Evolutionary conservation across 1,140 invertebrate genomes (phyloP).

Genomic region (Glossosoma conforme): DNA sequence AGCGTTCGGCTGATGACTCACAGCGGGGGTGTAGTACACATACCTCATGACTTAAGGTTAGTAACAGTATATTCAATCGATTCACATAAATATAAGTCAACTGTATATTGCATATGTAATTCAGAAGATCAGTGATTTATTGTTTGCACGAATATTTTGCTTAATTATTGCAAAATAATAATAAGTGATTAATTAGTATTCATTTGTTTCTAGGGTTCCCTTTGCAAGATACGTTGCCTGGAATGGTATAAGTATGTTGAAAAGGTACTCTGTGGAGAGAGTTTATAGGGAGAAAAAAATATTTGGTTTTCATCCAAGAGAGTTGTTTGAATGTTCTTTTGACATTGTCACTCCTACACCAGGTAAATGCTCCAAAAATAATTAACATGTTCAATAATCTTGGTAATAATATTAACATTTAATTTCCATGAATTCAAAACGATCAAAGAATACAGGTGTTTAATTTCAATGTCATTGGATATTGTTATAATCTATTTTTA

Average conservation of each 20-base stretch:
- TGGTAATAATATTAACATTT: too few species aligned
- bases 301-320: slow-evolving; percentile 79
- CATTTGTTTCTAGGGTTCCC: slow-evolving; percentile 34
- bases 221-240: slow-evolving; percentile 56
- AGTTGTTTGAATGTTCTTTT: slow-evolving; percentile 87
- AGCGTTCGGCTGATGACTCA: slow-evolving; percentile 80
- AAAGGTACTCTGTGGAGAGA: slow-evolving; percentile 79
- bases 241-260: slow-evolving; percentile 71
- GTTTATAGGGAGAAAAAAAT: slow-evolving; percentile 83
- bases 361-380: slow-evolving; percentile 40
- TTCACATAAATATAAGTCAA: neutral
- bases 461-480: too few species aligned
- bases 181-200: neutral
- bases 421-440: too few species aligned
- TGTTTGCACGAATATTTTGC: neutral
- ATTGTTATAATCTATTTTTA: neutral
- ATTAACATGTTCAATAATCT: too few species aligned
- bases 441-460: too few species aligned
- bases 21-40: slow-evolving; percentile 70
- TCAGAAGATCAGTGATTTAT: neutral
- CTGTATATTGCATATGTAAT: neutral
- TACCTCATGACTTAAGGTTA: slow-evolving; percentile 70
- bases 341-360: slow-evolving; percentile 79
- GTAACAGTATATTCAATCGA: neutral
- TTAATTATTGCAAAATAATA: neutral